phyloP scores from a whole-genome alignment of 2,888 invertebrate species.

The Tetragonula carbonaria region DNA sequence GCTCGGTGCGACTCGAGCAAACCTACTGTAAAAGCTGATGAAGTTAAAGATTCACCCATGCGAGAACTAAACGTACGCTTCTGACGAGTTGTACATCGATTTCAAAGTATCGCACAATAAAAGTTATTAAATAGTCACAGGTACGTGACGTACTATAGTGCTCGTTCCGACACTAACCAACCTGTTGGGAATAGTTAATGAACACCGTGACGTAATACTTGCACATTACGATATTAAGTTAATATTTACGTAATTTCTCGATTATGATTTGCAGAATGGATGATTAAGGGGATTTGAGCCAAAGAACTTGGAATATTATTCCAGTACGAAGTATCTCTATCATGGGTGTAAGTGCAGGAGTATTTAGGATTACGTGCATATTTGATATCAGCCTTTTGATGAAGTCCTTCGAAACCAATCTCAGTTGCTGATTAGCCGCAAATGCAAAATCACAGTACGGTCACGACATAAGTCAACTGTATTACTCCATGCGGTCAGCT shows the following conservation, averaged over 20 bases:
- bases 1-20: slow-evolving; percentile 40
- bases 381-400: not conserved
- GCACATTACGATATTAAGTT: not conserved
- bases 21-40: slow-evolving; percentile 64
- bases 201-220: not conserved
- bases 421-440: slow-evolving; percentile 65
- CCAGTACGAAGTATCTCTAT: not conserved
- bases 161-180: not conserved
- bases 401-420: slow-evolving; percentile 62
- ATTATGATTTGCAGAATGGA: not conserved
- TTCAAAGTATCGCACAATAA: slow-evolving; percentile 10
- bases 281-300: not conserved
- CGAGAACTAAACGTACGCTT: slow-evolving; percentile 38
- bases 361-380: slow-evolving; percentile 9
- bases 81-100: slow-evolving; percentile 40
- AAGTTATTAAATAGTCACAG: not conserved
- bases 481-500: slow-evolving; percentile 68
- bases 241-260: not conserved
- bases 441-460: slow-evolving; percentile 69
- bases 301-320: not conserved
- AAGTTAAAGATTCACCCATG: slow-evolving; percentile 56
- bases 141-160: not conserved
- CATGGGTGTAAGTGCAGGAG: slow-evolving; percentile 7
- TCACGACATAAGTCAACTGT: slow-evolving; percentile 64
- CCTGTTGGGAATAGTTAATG: not conserved